Evolutionary conservation across 2,113 vertebrate species (phyloP).

Genomic region (Catagonus wagneri): DNA sequence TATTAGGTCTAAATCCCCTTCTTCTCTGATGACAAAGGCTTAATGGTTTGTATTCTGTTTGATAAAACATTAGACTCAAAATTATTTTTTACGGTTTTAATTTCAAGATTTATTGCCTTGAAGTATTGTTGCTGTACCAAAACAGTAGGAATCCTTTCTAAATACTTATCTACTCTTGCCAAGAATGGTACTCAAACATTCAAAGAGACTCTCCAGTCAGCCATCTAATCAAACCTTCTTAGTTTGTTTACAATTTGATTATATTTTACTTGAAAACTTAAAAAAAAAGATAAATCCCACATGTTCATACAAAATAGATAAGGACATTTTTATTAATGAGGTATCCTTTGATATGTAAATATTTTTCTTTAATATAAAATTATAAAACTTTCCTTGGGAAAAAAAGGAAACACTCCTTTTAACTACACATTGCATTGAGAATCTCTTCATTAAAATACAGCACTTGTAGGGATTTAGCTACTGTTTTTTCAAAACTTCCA

Average conservation of each 20-base stretch:
- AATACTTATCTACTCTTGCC: background rate
- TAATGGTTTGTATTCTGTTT: background rate
- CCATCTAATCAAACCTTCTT: background rate
- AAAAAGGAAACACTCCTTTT: background rate
- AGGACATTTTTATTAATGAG: background rate
- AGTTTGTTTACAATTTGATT: conserved; percentile 19
- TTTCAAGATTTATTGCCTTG: background rate
- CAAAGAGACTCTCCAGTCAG: background rate
- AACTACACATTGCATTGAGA: background rate
- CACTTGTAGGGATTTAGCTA: background rate
- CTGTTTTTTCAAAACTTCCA: background rate
- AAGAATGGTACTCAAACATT: background rate
- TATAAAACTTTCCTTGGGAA: background rate
- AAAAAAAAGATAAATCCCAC: background rate
- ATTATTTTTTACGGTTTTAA: background rate
- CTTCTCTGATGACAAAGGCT: background rate
- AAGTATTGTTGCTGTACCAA: background rate
- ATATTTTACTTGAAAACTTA: background rate
- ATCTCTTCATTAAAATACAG: background rate
- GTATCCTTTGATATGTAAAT: background rate
- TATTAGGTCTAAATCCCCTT: background rate
- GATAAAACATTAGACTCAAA: background rate
- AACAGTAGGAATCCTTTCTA: conserved; percentile 4
- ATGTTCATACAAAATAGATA: background rate
- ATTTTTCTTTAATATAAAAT: background rate